Percentiles rank a stretch among this genome's conserved stretches.
These are phyloP conservation scores for Trididemnum clinides DNA, from an alignment of 23 tunicate genomes.

Conservation along the genomic window DNA sequence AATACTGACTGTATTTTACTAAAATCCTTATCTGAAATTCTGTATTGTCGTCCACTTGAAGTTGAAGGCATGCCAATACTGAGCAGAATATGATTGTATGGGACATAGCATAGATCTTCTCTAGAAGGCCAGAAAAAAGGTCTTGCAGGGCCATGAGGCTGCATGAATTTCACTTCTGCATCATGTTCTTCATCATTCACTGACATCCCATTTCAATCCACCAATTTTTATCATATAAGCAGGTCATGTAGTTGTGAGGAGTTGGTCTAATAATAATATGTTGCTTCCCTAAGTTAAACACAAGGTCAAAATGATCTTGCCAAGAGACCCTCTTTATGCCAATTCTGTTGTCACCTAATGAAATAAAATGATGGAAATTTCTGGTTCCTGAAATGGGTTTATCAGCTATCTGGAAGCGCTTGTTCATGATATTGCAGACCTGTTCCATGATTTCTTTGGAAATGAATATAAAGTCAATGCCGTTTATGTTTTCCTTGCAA, in stretches of 20 bases:
- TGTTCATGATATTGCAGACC: conserved; percentile 7
- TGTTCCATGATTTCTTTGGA: conserved; percentile 25
- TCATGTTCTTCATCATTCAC: no score
- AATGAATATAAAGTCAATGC: conserved; percentile 24
- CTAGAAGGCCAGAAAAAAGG: no score
- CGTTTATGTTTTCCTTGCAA: conserved; percentile 15
- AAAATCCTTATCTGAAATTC: no score
- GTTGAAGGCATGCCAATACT: no score
- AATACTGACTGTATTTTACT: no score
- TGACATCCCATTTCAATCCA: no score
- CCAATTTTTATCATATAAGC: no score
- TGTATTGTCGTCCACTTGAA: no score
- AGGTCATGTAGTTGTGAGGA: conserved; percentile 19
- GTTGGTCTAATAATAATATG: conserved; percentile 13
- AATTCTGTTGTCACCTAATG: conserved; percentile 25
- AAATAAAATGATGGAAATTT: conserved; percentile 26
- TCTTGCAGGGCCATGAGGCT: no score
- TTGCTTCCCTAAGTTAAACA: conserved; percentile 25
- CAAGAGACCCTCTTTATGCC: conserved; percentile 19
- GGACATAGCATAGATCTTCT: no score
- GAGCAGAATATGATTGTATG: no score
- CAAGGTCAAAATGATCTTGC: conserved; percentile 38
- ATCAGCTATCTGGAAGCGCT: not conserved
- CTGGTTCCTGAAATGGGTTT: conserved; percentile 30
- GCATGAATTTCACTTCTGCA: no score